A percentile compares a stretch with the other conserved stretches of the same genome.
Conservation (phyloP, 2,797 vertebrate genomes). For the Peromyscus aztecus region DNA sequence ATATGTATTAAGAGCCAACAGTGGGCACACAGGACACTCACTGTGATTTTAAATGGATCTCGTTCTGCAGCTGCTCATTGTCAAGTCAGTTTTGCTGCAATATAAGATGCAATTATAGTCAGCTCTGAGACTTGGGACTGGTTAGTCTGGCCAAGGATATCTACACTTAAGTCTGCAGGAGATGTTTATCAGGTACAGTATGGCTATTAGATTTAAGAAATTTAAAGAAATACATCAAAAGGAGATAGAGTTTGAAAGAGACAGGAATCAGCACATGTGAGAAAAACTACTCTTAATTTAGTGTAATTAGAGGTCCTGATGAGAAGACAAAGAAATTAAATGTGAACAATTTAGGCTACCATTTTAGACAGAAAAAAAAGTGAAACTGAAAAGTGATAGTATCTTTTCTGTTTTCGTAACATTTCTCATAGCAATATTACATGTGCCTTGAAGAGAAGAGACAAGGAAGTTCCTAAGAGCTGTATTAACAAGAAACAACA, state of each 20-base stretch:
- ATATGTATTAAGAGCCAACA: slow-evolving; percentile 5
- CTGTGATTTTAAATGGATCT: not conserved
- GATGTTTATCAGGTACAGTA: not conserved
- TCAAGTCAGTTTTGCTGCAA: not conserved
- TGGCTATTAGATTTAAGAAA: not conserved
- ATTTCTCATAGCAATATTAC: not conserved
- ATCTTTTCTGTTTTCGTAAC: not conserved
- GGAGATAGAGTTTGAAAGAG: not conserved
- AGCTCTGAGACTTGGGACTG: not conserved
- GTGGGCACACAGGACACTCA: not conserved
- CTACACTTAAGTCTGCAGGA: not conserved
- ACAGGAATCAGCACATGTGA: not conserved
- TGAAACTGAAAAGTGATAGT: not conserved
- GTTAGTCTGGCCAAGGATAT: not conserved
- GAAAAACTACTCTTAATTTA: not conserved
- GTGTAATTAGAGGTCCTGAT: not conserved
- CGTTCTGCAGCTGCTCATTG: not conserved
- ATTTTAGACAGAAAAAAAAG: not conserved
- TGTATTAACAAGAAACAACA: not conserved
- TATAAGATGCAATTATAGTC: not conserved
- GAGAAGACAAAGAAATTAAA: not conserved
- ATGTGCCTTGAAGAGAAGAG: not conserved
- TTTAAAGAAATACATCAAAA: not conserved
- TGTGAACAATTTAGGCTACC: not conserved
- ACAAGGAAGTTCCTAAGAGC: not conserved